Evolutionary conservation across 2,888 invertebrate species (phyloP).

Genomic region (Timandra comae): DNA sequence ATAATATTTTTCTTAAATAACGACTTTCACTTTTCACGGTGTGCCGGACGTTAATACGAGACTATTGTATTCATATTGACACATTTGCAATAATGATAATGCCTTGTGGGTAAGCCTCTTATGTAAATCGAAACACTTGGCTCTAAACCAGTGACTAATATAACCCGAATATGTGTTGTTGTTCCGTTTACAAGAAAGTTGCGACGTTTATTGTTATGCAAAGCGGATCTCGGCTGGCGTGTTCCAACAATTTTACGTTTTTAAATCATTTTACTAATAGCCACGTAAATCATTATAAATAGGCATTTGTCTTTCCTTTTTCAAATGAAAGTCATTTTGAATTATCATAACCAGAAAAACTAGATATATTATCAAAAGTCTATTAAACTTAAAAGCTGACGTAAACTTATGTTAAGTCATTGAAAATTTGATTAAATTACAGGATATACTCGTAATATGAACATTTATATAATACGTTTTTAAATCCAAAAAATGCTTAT

Average conservation of each 20-base stretch:
- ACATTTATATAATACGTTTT: too few relatives aligned
- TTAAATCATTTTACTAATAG: constrained; percentile 4
- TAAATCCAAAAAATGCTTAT: too few relatives aligned
- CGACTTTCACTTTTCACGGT: constrained; percentile 18
- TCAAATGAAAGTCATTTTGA: too few relatives aligned
- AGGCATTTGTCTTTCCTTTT: too few relatives aligned
- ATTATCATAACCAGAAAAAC: too few relatives aligned
- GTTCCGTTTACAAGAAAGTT: constrained; percentile 51
- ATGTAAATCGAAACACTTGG: constrained; percentile 45
- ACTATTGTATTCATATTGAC: constrained; percentile 20
- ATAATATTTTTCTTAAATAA: constrained; percentile 6
- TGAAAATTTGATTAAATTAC: too few relatives aligned
- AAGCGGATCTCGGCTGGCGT: constrained; percentile 39
- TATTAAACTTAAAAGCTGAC: too few relatives aligned
- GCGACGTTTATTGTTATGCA: constrained; percentile 59
- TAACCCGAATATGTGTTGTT: constrained; percentile 42
- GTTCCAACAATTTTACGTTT: constrained; percentile 12
- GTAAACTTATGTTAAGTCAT: too few relatives aligned
- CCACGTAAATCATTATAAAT: too few relatives aligned
- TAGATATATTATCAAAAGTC: too few relatives aligned
- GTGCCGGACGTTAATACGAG: constrained; percentile 1
- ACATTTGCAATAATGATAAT: constrained; percentile 38
- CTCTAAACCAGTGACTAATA: constrained; percentile 46
- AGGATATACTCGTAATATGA: too few relatives aligned
- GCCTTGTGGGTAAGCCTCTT: constrained; percentile 37